phyloP scores from a whole-genome alignment of 2,888 invertebrate species.

The Spodoptera picta region DNA sequence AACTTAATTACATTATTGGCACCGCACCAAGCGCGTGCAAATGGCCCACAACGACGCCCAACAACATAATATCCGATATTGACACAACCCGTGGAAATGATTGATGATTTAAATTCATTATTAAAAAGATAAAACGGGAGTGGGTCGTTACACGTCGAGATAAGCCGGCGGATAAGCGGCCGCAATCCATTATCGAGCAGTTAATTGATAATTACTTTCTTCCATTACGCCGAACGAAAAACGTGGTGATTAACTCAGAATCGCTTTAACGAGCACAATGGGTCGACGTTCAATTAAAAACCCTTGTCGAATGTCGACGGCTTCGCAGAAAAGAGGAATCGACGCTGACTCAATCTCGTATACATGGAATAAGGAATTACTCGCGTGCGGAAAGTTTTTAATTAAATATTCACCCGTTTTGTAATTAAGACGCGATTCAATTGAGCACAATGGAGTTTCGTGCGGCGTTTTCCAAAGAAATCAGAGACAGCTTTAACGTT shows the following conservation, averaged over 20 bases:
- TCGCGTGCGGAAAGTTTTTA: constrained; percentile 87
- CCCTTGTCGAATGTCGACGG: constrained; percentile 85
- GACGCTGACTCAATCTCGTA: constrained; percentile 85
- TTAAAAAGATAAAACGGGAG: constrained; percentile 77
- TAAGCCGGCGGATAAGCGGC: constrained; percentile 84
- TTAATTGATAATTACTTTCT: constrained; percentile 89
- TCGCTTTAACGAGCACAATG: constrained; percentile 87
- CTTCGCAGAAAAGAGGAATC: constrained; percentile 82
- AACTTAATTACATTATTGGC: constrained; percentile 47
- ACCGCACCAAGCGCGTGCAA: constrained; percentile 39
- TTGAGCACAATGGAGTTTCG: constrained; percentile 79
- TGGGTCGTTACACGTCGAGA: constrained; percentile 79
- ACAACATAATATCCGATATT: constrained; percentile 58
- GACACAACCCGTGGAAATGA: constrained; percentile 65
- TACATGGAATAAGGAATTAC: constrained; percentile 87
- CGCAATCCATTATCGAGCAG: constrained; percentile 87
- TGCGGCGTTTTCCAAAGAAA: constrained; percentile 77
- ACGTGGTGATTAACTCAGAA: constrained; percentile 87
- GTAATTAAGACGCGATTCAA: constrained; percentile 86
- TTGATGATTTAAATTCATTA: constrained; percentile 79
- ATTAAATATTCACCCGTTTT: constrained; percentile 87
- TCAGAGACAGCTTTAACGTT: constrained; percentile 69
- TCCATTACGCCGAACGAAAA: constrained; percentile 87
- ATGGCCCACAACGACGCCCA: constrained; percentile 33
- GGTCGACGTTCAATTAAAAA: constrained; percentile 87